Conservation (phyloP, 2,113 vertebrate genomes). For the Tautogolabrus adspersus region DNA sequence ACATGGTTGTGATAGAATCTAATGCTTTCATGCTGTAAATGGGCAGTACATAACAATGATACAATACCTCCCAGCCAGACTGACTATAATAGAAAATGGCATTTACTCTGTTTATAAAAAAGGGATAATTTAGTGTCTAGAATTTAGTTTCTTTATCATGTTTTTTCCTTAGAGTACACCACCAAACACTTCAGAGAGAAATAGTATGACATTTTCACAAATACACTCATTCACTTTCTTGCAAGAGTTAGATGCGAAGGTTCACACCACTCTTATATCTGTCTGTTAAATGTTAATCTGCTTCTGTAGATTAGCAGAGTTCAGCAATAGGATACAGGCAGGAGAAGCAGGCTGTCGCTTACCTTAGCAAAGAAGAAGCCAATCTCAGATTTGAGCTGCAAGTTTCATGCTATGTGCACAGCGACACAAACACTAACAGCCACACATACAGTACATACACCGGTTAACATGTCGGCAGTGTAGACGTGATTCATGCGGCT, state of each 20-base stretch:
- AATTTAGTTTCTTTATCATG: background rate
- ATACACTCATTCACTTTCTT: background rate
- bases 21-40: constrained; percentile 13
- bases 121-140: background rate
- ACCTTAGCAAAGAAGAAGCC: background rate
- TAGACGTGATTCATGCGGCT: too few relatives aligned
- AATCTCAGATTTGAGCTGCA: too few relatives aligned
- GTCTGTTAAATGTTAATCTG: background rate
- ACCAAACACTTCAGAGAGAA: background rate
- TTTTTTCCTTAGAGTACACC: background rate
- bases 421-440: too few relatives aligned
- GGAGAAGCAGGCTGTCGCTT: too few relatives aligned
- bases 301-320: too few relatives aligned
- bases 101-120: background rate
- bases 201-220: background rate
- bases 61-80: background rate
- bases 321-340: background rate
- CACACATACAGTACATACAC: too few relatives aligned
- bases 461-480: too few relatives aligned
- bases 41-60: background rate
- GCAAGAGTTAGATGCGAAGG: background rate
- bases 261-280: background rate
- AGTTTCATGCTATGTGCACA: too few relatives aligned
- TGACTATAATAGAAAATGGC: background rate
- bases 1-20: background rate